These are phyloP conservation scores for Sternarchorhynchus goeldii DNA, from an alignment of 2,797 vertebrate genomes.

Conservation along the genomic window DNA sequence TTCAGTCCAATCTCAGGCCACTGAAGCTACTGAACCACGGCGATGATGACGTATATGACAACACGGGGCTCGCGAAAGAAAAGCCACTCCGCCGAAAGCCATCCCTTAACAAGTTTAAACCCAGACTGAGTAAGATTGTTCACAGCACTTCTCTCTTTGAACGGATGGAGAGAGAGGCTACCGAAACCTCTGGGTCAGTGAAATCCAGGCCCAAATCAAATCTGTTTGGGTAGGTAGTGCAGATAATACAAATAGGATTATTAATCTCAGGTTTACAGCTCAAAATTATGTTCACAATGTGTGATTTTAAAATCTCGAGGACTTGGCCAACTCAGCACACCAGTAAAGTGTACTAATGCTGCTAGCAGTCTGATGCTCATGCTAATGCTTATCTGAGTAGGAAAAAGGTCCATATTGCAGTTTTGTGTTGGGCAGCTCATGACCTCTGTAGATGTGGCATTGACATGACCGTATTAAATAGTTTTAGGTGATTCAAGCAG, in stretches of 20 bases:
- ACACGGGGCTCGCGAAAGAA: slow-evolving; percentile 47
- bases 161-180: slow-evolving; percentile 65
- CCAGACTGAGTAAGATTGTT: slow-evolving; percentile 83
- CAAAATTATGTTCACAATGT: not conserved
- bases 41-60: slow-evolving; percentile 61
- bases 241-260: not conserved
- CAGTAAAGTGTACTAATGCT: not conserved
- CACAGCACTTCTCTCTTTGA: slow-evolving; percentile 77
- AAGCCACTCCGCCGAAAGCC: slow-evolving; percentile 79
- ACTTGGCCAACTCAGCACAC: not conserved
- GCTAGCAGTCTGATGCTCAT: slow-evolving; percentile 1
- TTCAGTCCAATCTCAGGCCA: slow-evolving; percentile 80
- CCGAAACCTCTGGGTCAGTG: slow-evolving; percentile 60
- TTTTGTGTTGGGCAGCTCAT: not conserved
- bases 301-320: not conserved
- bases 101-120: slow-evolving; percentile 74
- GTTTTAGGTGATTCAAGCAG: not conserved
- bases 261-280: not conserved
- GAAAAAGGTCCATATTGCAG: not conserved
- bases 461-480: not conserved
- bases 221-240: slow-evolving; percentile 76
- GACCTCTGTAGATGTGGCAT: not conserved
- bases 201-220: slow-evolving; percentile 83
- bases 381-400: slow-evolving; percentile 1
- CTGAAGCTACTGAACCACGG: slow-evolving; percentile 67